Base-by-base conservation (phyloP, 2,113 vertebrate species). In the Siniperca knerii region DNA sequence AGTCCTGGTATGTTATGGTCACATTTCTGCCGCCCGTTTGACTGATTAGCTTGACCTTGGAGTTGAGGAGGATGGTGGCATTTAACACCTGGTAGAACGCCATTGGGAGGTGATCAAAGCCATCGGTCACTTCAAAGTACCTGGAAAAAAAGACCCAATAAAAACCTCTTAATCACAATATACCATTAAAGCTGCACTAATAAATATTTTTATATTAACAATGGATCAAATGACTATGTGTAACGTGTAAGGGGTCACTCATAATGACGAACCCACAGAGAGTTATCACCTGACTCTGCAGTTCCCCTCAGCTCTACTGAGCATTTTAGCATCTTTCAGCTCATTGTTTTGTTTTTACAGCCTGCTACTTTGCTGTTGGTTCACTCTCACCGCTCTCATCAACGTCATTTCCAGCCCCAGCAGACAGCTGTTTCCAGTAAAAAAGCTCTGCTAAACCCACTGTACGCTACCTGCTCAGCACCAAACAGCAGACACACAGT, bases 121-220 rank as follows among this genome's bases (percentile, higher is more conserved):
- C 96, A 8, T 79, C 94, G 0, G 79, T 86, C 79, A 96, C 90
- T 69, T 96, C 96, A n/a, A 52, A 93, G 82, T 96, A 96, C 83
- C 96, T 96, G 92, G 25, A 86, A 82, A 72, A 65, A n/a, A 82
- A 33, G 29, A 21, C 4, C 21, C 12, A 71, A n/a, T 46, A 40
- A 29, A 55, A 58, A 40, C 15, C 3, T 23, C 9, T 21, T 9
- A 4, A 44, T 48, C 8, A 42, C 13, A 75, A 21, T 15, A n/a
- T 20, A 35, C 4, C 33, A n/a, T 44, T 64, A 42, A 61, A 52
- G 25, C 13, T n/a, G 2, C 25, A 44, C 4, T 40, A 2, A 37
- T 25, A 13, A 29, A 35, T 52, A 54, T 37, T 12, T 58, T 4
- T 65, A 33, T 29, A 29, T 46, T 12, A 20, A 20, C 60, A 64